Evolutionary conservation across 2,113 vertebrate species (phyloP).

Genomic region (Dicerorhinus sumatrensis): DNA sequence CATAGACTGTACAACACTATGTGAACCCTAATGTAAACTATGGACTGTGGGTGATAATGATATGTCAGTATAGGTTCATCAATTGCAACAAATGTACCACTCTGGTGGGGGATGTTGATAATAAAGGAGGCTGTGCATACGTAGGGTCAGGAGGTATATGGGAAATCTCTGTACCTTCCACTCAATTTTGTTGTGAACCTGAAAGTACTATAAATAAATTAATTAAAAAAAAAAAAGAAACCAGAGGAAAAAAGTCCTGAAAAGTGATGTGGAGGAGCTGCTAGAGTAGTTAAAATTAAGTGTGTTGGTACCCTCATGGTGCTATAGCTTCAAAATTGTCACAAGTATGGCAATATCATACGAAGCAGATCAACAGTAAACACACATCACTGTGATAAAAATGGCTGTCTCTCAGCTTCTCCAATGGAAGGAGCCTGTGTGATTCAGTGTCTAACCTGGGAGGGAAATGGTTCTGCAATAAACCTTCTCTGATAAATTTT

Average conservation of each 20-base stretch:
- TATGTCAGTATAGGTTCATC: not conserved
- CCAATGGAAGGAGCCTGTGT: not conserved
- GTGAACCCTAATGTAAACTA: not conserved
- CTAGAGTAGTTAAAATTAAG: not conserved
- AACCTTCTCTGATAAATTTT: not conserved
- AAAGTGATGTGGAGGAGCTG: constrained; percentile 15
- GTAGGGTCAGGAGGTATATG: not conserved
- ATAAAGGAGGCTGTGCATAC: not conserved
- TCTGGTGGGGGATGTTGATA: not conserved
- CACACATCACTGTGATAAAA: not conserved
- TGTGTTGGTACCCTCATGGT: not conserved
- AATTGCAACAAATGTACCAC: not conserved
- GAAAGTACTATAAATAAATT: not conserved
- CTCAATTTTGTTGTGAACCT: not conserved
- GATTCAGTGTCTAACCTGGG: not conserved
- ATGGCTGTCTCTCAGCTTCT: not conserved
- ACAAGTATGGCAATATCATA: not conserved
- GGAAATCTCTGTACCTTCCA: not conserved
- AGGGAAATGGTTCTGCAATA: not conserved
- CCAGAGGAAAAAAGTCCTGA: not conserved
- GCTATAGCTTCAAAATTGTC: not conserved
- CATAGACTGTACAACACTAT: not conserved
- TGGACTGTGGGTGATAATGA: not conserved
- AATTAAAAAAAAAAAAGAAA: not conserved
- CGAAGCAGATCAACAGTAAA: not conserved